Evolutionary conservation across 1,140 invertebrate genomes (phyloP).

Genomic region (Papilio polytes): DNA sequence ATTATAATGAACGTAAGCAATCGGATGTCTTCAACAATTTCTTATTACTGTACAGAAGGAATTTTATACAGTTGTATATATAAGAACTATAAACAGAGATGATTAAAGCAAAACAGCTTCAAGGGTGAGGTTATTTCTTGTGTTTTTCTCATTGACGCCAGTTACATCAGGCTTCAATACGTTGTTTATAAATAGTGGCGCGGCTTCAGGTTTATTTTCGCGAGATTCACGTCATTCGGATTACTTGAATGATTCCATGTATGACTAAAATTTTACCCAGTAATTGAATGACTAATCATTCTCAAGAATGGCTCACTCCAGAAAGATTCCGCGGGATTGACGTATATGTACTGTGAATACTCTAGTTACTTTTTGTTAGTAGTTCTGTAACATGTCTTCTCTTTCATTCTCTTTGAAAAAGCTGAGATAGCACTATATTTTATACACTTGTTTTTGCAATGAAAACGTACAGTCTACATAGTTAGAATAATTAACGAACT

Average conservation of each 20-base stretch:
- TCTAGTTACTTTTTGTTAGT: not conserved
- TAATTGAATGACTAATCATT: slow-evolving; percentile 62
- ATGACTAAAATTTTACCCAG: slow-evolving; percentile 70
- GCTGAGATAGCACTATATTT: too few species aligned
- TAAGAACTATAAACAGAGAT: not conserved
- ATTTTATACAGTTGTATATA: not conserved
- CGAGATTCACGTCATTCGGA: slow-evolving; percentile 70
- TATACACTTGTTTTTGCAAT: too few species aligned
- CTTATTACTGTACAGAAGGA: too few species aligned
- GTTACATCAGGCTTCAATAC: slow-evolving; percentile 52
- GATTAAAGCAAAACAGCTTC: not conserved
- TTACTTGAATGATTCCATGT: slow-evolving; percentile 70
- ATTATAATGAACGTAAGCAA: too few species aligned
- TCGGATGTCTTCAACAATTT: too few species aligned
- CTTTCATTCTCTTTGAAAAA: too few species aligned
- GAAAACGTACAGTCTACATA: too few species aligned
- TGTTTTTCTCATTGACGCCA: slow-evolving; percentile 50
- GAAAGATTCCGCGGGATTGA: slow-evolving; percentile 8
- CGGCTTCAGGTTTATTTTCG: slow-evolving; percentile 65
- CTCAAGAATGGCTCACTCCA: slow-evolving; percentile 27
- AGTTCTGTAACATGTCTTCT: too few species aligned
- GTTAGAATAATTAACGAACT: not conserved
- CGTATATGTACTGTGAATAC: slow-evolving; percentile 21
- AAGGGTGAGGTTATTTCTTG: slow-evolving; percentile 37
- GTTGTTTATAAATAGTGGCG: slow-evolving; percentile 61